These are phyloP conservation scores for Euzophera pinguis DNA, from an alignment of 2,888 invertebrate species.

Conservation along the genomic window DNA sequence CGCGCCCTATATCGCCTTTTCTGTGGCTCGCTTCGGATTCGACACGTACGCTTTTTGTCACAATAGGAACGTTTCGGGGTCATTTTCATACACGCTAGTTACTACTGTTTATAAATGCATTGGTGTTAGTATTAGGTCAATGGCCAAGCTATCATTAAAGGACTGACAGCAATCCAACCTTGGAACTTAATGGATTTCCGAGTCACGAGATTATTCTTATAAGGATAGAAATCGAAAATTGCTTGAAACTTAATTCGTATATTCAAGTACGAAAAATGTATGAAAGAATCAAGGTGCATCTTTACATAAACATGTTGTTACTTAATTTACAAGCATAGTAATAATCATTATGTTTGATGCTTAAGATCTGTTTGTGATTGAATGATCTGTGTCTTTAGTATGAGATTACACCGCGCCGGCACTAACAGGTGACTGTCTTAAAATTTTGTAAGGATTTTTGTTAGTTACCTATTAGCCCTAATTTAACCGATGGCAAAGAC, in stretches of 20 bases:
- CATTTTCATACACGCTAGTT: slow-evolving; percentile 57
- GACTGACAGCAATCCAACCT: background rate
- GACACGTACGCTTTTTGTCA: slow-evolving; percentile 67
- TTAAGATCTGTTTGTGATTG: too few relatives aligned
- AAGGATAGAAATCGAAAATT: slow-evolving; percentile 4
- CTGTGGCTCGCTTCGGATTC: slow-evolving; percentile 66
- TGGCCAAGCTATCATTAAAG: slow-evolving; percentile 33
- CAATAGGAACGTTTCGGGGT: slow-evolving; percentile 67
- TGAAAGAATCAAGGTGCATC: too few relatives aligned
- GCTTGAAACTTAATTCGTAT: background rate
- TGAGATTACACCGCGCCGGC: too few relatives aligned
- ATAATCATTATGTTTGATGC: too few relatives aligned
- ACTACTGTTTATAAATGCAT: slow-evolving; percentile 52
- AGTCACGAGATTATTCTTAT: slow-evolving; percentile 3
- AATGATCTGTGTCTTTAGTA: too few relatives aligned
- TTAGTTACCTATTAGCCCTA: too few relatives aligned
- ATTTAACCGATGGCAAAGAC: too few relatives aligned
- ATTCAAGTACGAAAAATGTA: background rate
- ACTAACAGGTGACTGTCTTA: too few relatives aligned
- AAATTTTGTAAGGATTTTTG: too few relatives aligned
- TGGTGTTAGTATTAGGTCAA: slow-evolving; percentile 63
- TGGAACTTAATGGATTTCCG: slow-evolving; percentile 7
- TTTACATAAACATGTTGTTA: too few relatives aligned
- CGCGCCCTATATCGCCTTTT: slow-evolving; percentile 69
- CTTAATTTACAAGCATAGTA: too few relatives aligned